Base-by-base conservation (phyloP, 2,797 vertebrate species). In the Hyperoplus immaculatus region DNA sequence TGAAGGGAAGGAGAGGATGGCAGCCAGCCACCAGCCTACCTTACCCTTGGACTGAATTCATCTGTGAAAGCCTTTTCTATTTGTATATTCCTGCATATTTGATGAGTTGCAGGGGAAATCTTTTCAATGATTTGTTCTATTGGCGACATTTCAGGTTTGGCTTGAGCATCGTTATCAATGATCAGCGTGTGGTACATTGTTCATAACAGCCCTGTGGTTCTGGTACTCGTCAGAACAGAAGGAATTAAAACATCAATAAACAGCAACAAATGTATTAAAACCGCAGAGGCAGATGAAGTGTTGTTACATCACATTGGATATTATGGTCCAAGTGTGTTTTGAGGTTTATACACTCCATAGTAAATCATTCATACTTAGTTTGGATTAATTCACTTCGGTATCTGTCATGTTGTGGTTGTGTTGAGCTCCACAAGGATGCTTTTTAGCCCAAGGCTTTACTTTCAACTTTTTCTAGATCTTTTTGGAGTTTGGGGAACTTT, bases 341-440 rank as follows among this genome's bases (percentile, higher is more conserved):
- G 38, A 56, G 38, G 18, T 57, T 65, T 46, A 21, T 41, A 61
- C 5, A 16, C 7, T 47, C 45, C 3, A 10, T 15, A 42, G 6
- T 45, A 78, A 72, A 56, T 81, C 10, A 57, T 65, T 45, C 3
- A 57, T 51, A 4, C 39, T 46, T 54, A 43, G 16, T 69, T 56
- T 67, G 5, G 46, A 46, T 71, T 62, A 46, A 62, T 18, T 69
- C 18, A 47, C 45, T 45, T 46, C 21, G 16, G 10, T 72, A 29
- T 69, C 61, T 81, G 42, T 84, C 50, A 61, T 77, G 21, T 38
- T n/a, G 46, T 16, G 57, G 39, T 43, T 61, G 50, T 64, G 53
- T n/a, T 10, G 14, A 55, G 36, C 14, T 79, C 58, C 42, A 50
- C 18, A 0, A 54, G 38, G 38, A 69, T 29, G 72, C 39, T 42